Percentiles rank a stretch among this genome's conserved stretches.
These are phyloP conservation scores for Tiliacea aurago DNA, from an alignment of 2,888 invertebrate species.

Conservation along the genomic window DNA sequence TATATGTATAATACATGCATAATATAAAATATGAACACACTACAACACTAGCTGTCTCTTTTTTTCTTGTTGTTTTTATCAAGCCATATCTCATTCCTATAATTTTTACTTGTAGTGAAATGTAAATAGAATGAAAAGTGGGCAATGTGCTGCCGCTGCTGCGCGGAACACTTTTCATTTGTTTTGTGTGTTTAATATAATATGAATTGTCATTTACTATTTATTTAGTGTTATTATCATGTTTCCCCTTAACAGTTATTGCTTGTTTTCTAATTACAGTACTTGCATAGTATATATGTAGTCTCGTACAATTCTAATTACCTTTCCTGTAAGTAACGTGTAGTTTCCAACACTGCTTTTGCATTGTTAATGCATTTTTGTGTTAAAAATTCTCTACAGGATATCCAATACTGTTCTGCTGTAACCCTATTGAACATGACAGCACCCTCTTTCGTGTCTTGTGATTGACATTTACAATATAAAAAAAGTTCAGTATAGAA, in stretches of 20 bases:
- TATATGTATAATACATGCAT: too few species aligned
- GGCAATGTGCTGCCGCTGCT: too few species aligned
- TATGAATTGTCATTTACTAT: conserved; percentile 18
- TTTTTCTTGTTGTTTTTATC: too few species aligned
- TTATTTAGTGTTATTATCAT: conserved; percentile 19
- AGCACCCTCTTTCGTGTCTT: neutral
- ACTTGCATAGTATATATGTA: neutral
- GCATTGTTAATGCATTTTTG: conserved; percentile 30
- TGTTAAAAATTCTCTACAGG: conserved; percentile 2
- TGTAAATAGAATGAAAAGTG: too few species aligned
- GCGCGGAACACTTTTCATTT: too few species aligned
- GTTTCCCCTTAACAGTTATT: neutral
- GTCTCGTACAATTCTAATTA: conserved; percentile 14
- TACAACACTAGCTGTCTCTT: too few species aligned
- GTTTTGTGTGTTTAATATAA: too few species aligned
- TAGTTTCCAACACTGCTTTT: neutral
- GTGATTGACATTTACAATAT: neutral
- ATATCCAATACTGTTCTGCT: neutral
- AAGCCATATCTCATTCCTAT: too few species aligned
- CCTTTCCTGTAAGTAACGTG: neutral
- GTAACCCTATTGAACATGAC: neutral
- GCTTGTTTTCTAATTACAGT: neutral
- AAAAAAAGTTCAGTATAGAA: neutral
- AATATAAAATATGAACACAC: too few species aligned
- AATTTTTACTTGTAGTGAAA: too few species aligned